Evolutionary conservation across 2,888 invertebrate genomes (phyloP), one percentile per base, ranked within the genome.

Genomic region (Ochropleura leucogaster): DNA sequence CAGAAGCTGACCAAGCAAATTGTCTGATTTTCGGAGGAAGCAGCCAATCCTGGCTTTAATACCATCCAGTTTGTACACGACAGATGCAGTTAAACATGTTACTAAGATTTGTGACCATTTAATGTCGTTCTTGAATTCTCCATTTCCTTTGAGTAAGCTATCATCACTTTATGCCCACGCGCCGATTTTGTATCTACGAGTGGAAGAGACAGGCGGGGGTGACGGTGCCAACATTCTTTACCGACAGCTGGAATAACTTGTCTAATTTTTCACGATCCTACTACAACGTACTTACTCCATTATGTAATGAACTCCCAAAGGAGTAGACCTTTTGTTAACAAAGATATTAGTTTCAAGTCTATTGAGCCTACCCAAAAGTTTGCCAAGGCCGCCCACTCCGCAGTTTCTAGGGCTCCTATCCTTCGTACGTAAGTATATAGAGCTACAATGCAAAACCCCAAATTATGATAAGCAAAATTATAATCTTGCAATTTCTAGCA

Each of bases 131-230:
- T 68, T 68, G 65, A 84, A 82, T 79, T 76, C 74, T 68, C 62
- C 72, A 79, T 82, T 84, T 84, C 84, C 84, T 82, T 68, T 20
- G 42, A 49, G 59, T 77, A 67, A 83, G 74, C 78, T 79, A 79
- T 82, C 84, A 82, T 79, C 82, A 82, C 76, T 84, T 80, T 68
- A 62, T 76, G 73, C 83, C 84, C 79, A 84, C 84, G 84, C 84
- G 63, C 46, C 44, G 51, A 78, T 70, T 49, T 67, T 68, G 64
- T 79, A 57, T 79, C 64, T 72, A 80, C 30, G n/a, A 62, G 62
- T n/a, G 12, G 47, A 40, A 8, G 57, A 83, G 59, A 75, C 75
- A 63, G 60, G 63, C 20, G 42, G 51, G 47, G 57, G 49, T 63
- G 64, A 18, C 70, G 69, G 44, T 75, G 78, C 81, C 72, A 84